These are phyloP conservation scores for Scomber colias DNA, from an alignment of 2,113 vertebrate species.

Conservation along the genomic window DNA sequence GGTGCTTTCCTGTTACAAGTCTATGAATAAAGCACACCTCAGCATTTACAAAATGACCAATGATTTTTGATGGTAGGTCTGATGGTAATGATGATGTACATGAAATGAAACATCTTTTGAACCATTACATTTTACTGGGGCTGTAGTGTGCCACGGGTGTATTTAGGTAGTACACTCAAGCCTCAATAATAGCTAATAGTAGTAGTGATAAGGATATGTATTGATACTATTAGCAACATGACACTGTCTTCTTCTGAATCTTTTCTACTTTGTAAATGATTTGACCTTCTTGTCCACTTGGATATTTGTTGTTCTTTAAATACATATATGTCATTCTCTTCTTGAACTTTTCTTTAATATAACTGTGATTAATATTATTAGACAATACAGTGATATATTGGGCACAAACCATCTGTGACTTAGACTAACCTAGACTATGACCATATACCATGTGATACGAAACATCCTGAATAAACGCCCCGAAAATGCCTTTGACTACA, in stretches of 20 bases:
- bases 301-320: not conserved
- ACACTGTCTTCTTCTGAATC: not conserved
- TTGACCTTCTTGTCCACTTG: not conserved
- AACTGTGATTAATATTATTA: not conserved
- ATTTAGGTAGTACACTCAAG: not conserved
- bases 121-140: not conserved
- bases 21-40: slow-evolving; percentile 5
- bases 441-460: not conserved
- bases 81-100: slow-evolving; percentile 1
- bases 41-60: slow-evolving; percentile 10
- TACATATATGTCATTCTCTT: not conserved
- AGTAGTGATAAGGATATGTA: not conserved
- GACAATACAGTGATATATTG: not conserved
- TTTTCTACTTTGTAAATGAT: not conserved
- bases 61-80: slow-evolving; percentile 6
- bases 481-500: not conserved
- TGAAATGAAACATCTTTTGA: slow-evolving; percentile 25
- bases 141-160: not conserved
- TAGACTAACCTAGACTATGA: not conserved
- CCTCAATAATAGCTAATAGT: not conserved
- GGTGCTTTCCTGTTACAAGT: not conserved
- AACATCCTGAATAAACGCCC: not conserved
- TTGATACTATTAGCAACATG: not conserved
- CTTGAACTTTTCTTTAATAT: not conserved
- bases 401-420: not conserved